These are phyloP conservation scores for Spialia ferax DNA, from an alignment of 2,888 invertebrate genomes.

Conservation along the genomic window DNA sequence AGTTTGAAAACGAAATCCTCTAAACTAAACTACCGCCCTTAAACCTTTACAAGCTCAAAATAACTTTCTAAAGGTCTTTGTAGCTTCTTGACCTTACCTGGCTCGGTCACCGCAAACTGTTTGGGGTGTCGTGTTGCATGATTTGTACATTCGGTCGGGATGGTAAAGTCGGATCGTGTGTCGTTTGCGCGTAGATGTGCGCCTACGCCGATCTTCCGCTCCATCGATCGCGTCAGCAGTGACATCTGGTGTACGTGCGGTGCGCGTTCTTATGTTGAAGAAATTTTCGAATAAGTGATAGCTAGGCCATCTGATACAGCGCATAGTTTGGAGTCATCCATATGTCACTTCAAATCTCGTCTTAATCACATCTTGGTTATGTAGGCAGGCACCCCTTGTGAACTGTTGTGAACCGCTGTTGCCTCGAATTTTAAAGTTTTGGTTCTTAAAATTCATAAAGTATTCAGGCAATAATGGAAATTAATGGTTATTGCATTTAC, in stretches of 20 bases:
- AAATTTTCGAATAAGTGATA: background rate
- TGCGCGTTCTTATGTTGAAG: background rate
- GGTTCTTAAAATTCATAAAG: too few relatives aligned
- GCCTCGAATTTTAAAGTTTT: too few relatives aligned
- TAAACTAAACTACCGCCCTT: too few relatives aligned
- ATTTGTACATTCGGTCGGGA: slow-evolving; percentile 19
- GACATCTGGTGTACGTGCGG: slow-evolving; percentile 19
- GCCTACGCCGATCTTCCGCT: slow-evolving; percentile 4
- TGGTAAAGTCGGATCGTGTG: slow-evolving; percentile 1
- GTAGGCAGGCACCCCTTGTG: too few relatives aligned
- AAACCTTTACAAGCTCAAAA: background rate
- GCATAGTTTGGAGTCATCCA: background rate
- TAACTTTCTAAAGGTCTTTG: background rate
- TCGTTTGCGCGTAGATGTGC: background rate
- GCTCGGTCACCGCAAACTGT: slow-evolving; percentile 12
- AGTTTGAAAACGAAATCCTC: too few relatives aligned
- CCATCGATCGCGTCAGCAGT: background rate
- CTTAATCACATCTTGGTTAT: too few relatives aligned
- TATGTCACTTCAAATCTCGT: too few relatives aligned
- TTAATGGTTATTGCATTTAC: too few relatives aligned
- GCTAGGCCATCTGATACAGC: too few relatives aligned
- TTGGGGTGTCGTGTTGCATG: slow-evolving; percentile 18
- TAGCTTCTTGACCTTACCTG: background rate
- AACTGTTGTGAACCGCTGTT: too few relatives aligned
- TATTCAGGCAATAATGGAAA: too few relatives aligned